Evolutionary conservation across 1,140 invertebrate genomes (phyloP).

Genomic region (Ips nitidus): DNA sequence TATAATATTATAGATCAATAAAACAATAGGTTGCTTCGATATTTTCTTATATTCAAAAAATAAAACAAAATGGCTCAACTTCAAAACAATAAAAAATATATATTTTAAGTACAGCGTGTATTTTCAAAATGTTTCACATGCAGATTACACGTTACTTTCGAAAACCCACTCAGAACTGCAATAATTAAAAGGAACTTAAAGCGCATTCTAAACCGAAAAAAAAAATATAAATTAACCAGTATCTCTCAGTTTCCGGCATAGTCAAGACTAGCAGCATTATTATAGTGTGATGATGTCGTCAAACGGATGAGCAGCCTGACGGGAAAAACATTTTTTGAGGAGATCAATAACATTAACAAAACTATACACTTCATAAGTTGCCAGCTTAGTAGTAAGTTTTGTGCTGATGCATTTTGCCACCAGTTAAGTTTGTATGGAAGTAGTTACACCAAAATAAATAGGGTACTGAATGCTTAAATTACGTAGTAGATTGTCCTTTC

Average conservation of each 20-base stretch:
- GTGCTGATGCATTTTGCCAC: too few species aligned
- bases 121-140: conserved; percentile 9
- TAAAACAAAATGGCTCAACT: conserved; percentile 30
- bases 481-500: not conserved
- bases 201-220: conserved; percentile 11
- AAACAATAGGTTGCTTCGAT: not conserved
- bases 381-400: too few species aligned
- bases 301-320: too few species aligned
- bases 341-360: not conserved
- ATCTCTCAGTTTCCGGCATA: not conserved
- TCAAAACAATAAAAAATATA: conserved; percentile 34
- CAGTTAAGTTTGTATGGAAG: too few species aligned
- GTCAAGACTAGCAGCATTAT: not conserved
- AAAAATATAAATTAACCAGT: conserved; percentile 1
- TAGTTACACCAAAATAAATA: not conserved
- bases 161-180: conserved; percentile 3
- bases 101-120: conserved; percentile 29
- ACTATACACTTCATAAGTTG: not conserved
- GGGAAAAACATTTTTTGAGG: not conserved
- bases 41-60: conserved; percentile 30
- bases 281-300: too few species aligned
- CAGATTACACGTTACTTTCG: conserved; percentile 6
- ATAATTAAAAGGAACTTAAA: conserved; percentile 11
- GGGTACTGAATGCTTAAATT: not conserved
- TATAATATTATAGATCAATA: too few species aligned